Evolutionary conservation across 2,888 invertebrate genomes (phyloP), one percentile per base, ranked within the genome.

Genomic region (Pasiphila rectangulata): DNA sequence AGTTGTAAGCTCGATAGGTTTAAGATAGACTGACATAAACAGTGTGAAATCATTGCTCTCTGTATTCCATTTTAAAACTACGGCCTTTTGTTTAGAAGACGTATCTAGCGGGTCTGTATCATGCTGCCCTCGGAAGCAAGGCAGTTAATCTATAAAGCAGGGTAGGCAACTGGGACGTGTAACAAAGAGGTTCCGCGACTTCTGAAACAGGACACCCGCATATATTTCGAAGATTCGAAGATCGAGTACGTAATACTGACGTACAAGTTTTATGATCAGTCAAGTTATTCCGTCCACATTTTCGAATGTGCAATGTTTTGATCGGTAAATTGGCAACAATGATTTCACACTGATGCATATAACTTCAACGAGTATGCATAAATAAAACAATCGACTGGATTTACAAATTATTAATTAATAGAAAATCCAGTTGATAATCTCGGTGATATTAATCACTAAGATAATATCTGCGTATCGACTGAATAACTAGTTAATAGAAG

Each of bases 221-320:
- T 19, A 32, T 19, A 39, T 25, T 24, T 20, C 12, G 12, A 16
- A 46, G 19, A 13, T 34, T 27, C 27, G 13, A 24, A n/a, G n/a
- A n/a, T n/a, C n/a, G n/a, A n/a, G n/a, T 34, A 46, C 20, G 25
- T 37, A 38, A 13, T 9, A 49, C 45, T 43, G 56, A 53, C 46
- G 40, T 56, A 52, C 35, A 21, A 37, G 24, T 39, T 39, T 32
- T 46, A 35, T 30, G 45, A 45, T 34, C 37, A 51, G 42, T 45
- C 45, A 71, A 78, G 67, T 60, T 72, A 80, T 76, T 87, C 87
- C 87, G 87, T 87, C 87, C 87, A 83, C 81, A 83, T 83, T 80
- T 76, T 74, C 73, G 74, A 71, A 79, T 82, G 79, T 81, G 78
- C 72, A 68, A 64, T 62, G 59, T 57, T 59, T 63, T 67, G 56